Base-by-base conservation (phyloP, 1,140 invertebrate genomes). In the Zaprionus gabonicus region DNA sequence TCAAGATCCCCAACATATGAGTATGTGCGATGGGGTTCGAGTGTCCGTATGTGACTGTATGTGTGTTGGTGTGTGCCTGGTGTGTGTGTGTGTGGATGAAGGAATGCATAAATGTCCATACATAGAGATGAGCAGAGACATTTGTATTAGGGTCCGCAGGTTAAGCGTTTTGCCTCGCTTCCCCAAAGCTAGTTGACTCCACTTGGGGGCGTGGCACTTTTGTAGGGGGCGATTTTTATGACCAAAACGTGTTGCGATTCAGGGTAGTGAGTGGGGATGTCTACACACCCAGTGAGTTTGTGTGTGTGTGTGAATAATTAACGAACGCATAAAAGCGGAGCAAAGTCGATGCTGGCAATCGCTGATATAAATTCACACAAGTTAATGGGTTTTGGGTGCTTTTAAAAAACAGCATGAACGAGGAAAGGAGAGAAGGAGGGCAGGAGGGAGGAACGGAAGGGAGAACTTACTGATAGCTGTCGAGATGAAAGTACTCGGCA, bases 281-380 rank as follows among this genome's bases (percentile, higher is more conserved):
- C 46, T 71, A 56, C 72, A 49, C 63, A 49, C 75, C 4, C 17
- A 53, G 64, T 74, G 68, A 49, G 59, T 58, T 38, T 55, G 70
- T 74, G 63, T 71, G 56, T 84, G 78, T 88, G 75, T 82, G 79
- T 90, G 85, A 90, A 90, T 90, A 90, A 90, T 90, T 90, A 90
- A 90, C 86, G 82, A 88, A 88, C 85, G 78, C 84, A 90, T 88
- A 90, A 88, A 81, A 88, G 63, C 36, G 80, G 72, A 62, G 49
- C 63, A 71, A 63, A 68, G 78, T 76, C 65, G 62, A 71, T 46
- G 70, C 64, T 49, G 75, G 74, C 84, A 90, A 79, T 82, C 81
- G 83, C 76, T 84, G 85, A 88, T 84, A 88, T 88, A 88, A 88
- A 88, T 88, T 88, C 81, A 81, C 81, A 81, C 78, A 88, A 88